Evolutionary conservation across 1,140 invertebrate species (phyloP).

Genomic region (Amyelois transitella): DNA sequence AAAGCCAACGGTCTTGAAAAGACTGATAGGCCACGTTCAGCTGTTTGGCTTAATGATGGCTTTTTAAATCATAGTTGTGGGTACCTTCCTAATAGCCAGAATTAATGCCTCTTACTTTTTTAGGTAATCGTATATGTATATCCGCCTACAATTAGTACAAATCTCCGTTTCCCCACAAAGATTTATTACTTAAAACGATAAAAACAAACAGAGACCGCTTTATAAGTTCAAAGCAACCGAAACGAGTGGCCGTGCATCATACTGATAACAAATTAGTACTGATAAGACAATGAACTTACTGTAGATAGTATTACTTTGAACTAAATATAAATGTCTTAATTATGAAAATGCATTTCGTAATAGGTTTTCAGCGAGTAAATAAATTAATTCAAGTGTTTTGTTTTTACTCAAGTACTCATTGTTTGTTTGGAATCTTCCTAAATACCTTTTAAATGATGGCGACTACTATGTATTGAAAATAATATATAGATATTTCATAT

Average conservation of each 20-base stretch:
- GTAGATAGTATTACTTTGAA: neutral
- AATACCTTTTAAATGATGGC: no score
- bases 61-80: neutral
- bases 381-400: no score
- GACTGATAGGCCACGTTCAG: no score
- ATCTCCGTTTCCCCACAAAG: neutral
- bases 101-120: no score
- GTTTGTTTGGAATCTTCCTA: no score
- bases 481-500: no score
- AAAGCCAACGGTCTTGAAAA: no score
- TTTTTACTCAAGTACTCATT: no score
- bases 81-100: no score
- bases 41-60: no score
- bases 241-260: slow-evolving; percentile 4
- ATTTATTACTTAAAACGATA: neutral
- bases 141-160: neutral
- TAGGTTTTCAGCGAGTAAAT: neutral
- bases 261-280: slow-evolving; percentile 24
- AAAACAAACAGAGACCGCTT: neutral
- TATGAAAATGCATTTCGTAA: neutral
- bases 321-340: neutral
- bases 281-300: slow-evolving; percentile 5
- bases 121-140: neutral
- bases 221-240: neutral
- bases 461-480: no score